These are phyloP conservation scores for Charina bottae DNA, from an alignment of 2,113 vertebrate genomes.

Conservation along the genomic window DNA sequence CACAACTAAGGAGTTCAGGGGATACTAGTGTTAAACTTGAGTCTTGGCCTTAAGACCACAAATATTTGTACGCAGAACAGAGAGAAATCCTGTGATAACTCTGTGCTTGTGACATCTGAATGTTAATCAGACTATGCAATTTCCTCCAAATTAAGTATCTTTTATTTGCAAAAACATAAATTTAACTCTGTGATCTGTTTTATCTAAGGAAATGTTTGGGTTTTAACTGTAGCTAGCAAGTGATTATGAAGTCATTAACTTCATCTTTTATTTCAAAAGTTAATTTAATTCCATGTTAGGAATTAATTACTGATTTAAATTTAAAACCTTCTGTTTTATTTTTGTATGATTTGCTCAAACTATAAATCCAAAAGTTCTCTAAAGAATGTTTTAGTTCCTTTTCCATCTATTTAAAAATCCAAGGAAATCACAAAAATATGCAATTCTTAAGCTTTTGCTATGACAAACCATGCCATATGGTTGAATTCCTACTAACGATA, in stretches of 20 bases:
- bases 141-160: not conserved
- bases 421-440: not conserved
- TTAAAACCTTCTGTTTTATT: conserved; percentile 9
- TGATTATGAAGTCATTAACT: conserved; percentile 19
- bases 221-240: conserved; percentile 20
- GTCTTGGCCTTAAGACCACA: not conserved
- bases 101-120: not conserved
- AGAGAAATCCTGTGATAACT: not conserved
- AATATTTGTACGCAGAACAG: not conserved
- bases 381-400: not conserved
- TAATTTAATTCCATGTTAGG: conserved; percentile 20
- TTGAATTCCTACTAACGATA: not conserved
- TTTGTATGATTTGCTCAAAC: not conserved
- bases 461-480: not conserved
- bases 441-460: not conserved
- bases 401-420: not conserved
- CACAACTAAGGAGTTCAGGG: not conserved
- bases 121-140: not conserved
- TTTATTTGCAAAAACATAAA: not conserved
- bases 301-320: conserved; percentile 22
- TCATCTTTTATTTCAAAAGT: conserved; percentile 13
- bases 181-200: not conserved
- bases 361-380: not conserved
- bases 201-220: not conserved
- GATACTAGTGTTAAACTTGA: not conserved